These are phyloP conservation scores for Castor canadensis DNA, from an alignment of 2,113 vertebrate genomes.

Conservation along the genomic window DNA sequence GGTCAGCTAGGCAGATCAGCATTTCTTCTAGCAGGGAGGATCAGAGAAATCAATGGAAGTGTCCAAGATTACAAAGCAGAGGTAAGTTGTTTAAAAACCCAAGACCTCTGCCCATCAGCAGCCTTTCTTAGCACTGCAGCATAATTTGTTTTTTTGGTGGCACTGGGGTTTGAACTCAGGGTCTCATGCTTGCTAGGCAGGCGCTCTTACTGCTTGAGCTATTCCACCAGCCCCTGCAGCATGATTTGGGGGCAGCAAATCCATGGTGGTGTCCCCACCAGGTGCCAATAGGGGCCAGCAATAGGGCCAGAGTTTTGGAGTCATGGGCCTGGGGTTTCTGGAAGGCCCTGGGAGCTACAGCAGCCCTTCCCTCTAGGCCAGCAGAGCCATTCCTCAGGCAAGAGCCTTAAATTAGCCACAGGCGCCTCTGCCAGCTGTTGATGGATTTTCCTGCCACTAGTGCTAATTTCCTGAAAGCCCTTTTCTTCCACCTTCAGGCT, in stretches of 20 bases:
- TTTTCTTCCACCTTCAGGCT: conserved; percentile 58
- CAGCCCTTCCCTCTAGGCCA: not conserved
- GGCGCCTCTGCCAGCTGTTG: conserved; percentile 43
- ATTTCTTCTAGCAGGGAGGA: not conserved
- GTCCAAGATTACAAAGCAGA: conserved; percentile 3
- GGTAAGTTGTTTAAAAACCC: not conserved
- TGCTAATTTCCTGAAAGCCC: conserved; percentile 70
- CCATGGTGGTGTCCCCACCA: not conserved
- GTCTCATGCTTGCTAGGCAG: too few relatives aligned
- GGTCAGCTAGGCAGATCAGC: not conserved
- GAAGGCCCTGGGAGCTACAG: not conserved
- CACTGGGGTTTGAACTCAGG: too few relatives aligned
- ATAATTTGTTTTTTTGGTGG: too few relatives aligned
- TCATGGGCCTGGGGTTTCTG: not conserved
- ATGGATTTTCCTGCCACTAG: conserved; percentile 61
- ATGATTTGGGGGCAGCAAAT: not conserved
- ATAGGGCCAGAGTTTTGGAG: not conserved
- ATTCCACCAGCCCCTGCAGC: too few relatives aligned
- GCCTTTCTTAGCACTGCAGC: not conserved
- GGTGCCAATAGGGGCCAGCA: not conserved
- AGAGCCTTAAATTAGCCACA: conserved; percentile 44
- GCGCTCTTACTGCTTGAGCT: too few relatives aligned
- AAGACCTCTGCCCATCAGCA: not conserved
- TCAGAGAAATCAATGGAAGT: not conserved
- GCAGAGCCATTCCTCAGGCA: not conserved